Conservation (phyloP, 2,888 invertebrate species). For the Desoria tigrina region DNA sequence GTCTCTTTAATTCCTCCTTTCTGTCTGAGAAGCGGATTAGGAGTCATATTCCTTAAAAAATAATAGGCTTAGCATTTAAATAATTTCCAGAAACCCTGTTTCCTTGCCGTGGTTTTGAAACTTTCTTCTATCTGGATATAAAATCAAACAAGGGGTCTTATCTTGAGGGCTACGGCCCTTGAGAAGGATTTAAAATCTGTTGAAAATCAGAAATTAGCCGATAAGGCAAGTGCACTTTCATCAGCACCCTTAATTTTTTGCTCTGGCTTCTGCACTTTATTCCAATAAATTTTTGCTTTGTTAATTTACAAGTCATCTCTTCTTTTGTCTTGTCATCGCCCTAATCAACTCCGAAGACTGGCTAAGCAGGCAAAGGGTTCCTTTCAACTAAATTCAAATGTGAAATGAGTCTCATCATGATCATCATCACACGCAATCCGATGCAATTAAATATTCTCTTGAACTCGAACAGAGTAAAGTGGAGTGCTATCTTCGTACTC, state of each 20-base stretch:
- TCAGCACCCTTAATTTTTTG: slow-evolving; percentile 8
- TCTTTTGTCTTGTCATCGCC: slow-evolving; percentile 23
- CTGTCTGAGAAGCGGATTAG: not conserved
- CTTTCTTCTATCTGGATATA: no score
- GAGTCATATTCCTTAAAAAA: no score
- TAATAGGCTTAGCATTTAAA: no score
- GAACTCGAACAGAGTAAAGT: not conserved
- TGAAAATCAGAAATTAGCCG: slow-evolving; percentile 1
- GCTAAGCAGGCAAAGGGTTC: not conserved
- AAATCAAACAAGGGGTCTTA: no score
- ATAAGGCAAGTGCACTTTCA: slow-evolving; percentile 8
- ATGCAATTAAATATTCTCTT: not conserved
- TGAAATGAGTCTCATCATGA: slow-evolving; percentile 4
- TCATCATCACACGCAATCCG: slow-evolving; percentile 1
- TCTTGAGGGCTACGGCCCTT: slow-evolving; percentile 1
- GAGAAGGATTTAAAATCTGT: not conserved
- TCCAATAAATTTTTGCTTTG: slow-evolving; percentile 22
- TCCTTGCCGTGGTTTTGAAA: no score
- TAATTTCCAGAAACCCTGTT: no score
- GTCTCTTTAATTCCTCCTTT: slow-evolving; percentile 16
- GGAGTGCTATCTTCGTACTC: no score
- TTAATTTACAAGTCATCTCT: slow-evolving; percentile 10
- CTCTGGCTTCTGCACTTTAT: slow-evolving; percentile 18
- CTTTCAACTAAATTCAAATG: not conserved
- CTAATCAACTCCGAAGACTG: slow-evolving; percentile 14